Evolutionary conservation across 1,140 invertebrate genomes (phyloP).

Genomic region (Tetranychus cinnabarinus): DNA sequence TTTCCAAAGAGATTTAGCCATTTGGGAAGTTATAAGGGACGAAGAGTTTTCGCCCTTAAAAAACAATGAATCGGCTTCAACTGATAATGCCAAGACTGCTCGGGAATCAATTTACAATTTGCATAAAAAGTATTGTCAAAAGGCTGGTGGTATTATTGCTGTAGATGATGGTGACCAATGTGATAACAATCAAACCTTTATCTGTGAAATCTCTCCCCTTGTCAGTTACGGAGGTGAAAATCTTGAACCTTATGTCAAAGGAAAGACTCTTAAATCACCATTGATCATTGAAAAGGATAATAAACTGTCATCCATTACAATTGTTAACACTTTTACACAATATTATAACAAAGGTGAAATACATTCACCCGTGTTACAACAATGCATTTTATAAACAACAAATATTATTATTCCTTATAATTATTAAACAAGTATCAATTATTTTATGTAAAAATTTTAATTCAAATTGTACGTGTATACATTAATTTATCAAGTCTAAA

Average conservation of each 20-base stretch:
- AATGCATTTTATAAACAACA: too few species aligned
- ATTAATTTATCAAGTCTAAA: too few species aligned
- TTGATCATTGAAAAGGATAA: slow-evolving; percentile 13
- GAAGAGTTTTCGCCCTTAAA: slow-evolving; percentile 93
- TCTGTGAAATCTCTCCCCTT: slow-evolving; percentile 72
- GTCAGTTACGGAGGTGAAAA: slow-evolving; percentile 66
- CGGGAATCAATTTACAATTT: slow-evolving; percentile 47
- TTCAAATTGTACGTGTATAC: too few species aligned
- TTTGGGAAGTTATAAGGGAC: slow-evolving; percentile 73
- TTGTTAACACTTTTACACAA: neutral
- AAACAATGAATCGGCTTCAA: slow-evolving; percentile 59
- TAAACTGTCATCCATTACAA: slow-evolving; percentile 4
- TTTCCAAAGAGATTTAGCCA: slow-evolving; percentile 45
- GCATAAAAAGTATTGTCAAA: slow-evolving; percentile 48
- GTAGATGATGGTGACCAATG: neutral
- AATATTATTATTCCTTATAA: too few species aligned
- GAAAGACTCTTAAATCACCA: slow-evolving; percentile 7
- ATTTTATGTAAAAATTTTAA: too few species aligned
- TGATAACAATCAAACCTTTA: slow-evolving; percentile 28
- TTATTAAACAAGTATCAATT: too few species aligned
- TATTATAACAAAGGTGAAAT: too few species aligned
- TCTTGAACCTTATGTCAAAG: slow-evolving; percentile 6
- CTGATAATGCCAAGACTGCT: slow-evolving; percentile 73
- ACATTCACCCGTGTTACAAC: too few species aligned
- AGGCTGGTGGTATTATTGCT: slow-evolving; percentile 41